Base-by-base conservation (phyloP, 2,113 vertebrate genomes). In the Oryzias curvinotus region DNA sequence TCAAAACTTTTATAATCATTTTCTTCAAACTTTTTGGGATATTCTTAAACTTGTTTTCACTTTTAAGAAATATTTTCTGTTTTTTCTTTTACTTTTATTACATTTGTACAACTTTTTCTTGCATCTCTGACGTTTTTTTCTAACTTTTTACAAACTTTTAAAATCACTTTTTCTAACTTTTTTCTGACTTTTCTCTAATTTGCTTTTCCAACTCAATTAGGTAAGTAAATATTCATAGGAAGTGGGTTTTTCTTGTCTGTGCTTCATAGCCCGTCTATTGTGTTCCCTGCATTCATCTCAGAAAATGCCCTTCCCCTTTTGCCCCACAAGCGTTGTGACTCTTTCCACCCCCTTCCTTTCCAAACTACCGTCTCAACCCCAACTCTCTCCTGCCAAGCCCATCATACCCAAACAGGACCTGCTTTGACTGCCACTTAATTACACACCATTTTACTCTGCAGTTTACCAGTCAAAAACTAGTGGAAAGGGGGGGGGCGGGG, bases 361-460 rank as follows among this genome's bases (percentile, higher is more conserved):
- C 86, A 65, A 80, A 90, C 71, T 65, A 59, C 77, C 23, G 52
- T 84, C 85, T 88, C 88, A 88, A 89, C 82, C 89, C 88, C 54
- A 78, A 77, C 80, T 85, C 87, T 89, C 85, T 87, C 91, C 92
- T 75, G 86, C 92, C 89, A 90, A 91, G 88, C 77, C 82, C 73
- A 84, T 85, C 87, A 91, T 90, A 91, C 80, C 91, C 91, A 91
- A 93, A 93, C 92, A 93, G 93, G 93, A 92, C 92, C 91, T 92
- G 93, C 93, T 93, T 94, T 94, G 93, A 95, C 93, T 93, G 91
- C 93, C 91, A 93, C 90, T 93, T 95, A 94, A 95, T 95, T 94
- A 94, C 93, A 92, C 93, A 93, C 92, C 89, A 83, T 94, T 94
- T 94, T 92, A 91, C 91, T 93, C 91, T 89, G 88, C 91, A 92